Base-by-base conservation (phyloP, 2,888 invertebrate species). In the Lordiphosa andalusiaca region DNA sequence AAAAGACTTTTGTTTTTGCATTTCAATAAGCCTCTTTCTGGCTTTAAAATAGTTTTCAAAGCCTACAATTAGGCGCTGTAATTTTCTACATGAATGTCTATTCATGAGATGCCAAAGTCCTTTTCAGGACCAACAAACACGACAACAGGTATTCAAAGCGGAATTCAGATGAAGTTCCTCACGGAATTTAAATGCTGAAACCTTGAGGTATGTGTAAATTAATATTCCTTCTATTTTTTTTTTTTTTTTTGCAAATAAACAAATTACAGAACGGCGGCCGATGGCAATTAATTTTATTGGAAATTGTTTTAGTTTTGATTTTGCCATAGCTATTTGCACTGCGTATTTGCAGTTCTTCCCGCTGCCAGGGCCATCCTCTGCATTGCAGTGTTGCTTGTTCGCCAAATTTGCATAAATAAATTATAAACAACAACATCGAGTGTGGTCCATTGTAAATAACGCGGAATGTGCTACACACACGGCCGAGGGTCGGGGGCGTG, bases 271-370 rank as follows among this genome's bases (percentile, higher is more conserved):
- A 63, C 76, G 67, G 58, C 52, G 16, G 68, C 69, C 69, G 58
- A 72, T 68, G 59, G 73, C 76, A 69, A 82, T 83, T 83, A 83
- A 83, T 77, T 82, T 69, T 62, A 68, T 64, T 62, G 55, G 69
- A 58, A 69, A 69, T 68, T 59, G 69, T 53, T 53, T 58, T 65
- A 70, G 73, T 65, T 69, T 72, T 80, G 73, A 77, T 78, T 76
- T 66, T 33, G 44, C 41, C 35, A 44, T 46, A 35, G 16, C 48
- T 39, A 42, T 64, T 57, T 53, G 35, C 53, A 50, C 25, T 46
- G 55, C 41, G 16, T 35, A 30, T 30, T 9, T 30, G 30, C 10
- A 23, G 23, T 30, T 12, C 16, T 16, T 16, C 16, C 16, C 16
- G 16, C 16, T 16, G 16, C 16, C 16, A 16, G 1, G 16, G 16